These are phyloP conservation scores for Melangyna quadrimaculata DNA, from an alignment of 2,888 invertebrate species.

Conservation along the genomic window DNA sequence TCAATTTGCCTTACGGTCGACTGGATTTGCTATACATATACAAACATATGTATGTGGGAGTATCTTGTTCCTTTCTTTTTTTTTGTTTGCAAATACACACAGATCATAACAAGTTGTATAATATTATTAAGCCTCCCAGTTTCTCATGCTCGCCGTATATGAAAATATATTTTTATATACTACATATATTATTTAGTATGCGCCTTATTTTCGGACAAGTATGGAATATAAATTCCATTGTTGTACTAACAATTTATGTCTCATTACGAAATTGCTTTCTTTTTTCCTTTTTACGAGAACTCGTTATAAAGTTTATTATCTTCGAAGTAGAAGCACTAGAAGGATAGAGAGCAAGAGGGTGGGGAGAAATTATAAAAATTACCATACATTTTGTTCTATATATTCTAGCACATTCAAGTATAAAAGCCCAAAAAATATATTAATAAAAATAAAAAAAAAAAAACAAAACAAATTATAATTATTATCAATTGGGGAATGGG, in stretches of 20 bases:
- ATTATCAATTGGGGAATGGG: neutral
- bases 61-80: neutral
- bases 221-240: constrained; percentile 37
- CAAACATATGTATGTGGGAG: neutral
- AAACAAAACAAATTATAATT: constrained; percentile 9
- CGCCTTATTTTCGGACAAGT: constrained; percentile 22
- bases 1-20: constrained; percentile 48
- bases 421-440: neutral
- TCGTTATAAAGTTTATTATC: constrained; percentile 40
- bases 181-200: neutral
- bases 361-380: constrained; percentile 23
- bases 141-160: constrained; percentile 4
- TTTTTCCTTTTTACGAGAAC: constrained; percentile 24
- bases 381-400: constrained; percentile 19
- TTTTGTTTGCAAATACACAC: constrained; percentile 4
- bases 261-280: constrained; percentile 39
- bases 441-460: neutral
- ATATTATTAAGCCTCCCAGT: constrained; percentile 16
- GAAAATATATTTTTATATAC: neutral
- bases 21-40: constrained; percentile 14
- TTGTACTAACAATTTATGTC: constrained; percentile 36
- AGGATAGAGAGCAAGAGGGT: neutral
- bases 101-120: neutral
- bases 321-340: neutral
- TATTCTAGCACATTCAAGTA: constrained; percentile 9